Base-by-base conservation (phyloP, 2,797 vertebrate genomes). In the Podargus strigoides region DNA sequence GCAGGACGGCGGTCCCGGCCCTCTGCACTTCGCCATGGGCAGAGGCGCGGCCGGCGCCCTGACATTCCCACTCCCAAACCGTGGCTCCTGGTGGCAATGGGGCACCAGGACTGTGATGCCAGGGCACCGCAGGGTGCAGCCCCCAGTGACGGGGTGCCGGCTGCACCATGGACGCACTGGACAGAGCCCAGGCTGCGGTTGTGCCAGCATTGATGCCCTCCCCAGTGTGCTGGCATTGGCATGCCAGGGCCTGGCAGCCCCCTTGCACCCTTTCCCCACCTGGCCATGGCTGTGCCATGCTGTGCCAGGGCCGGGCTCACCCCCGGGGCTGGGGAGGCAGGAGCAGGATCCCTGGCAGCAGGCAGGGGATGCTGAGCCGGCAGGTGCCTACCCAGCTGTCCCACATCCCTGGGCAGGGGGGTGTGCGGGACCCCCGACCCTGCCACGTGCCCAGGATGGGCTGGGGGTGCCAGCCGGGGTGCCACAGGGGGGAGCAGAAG, bases 21-120 rank as follows among this genome's bases (percentile, higher is more conserved):
- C 49, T 69, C 74, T 39, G 34, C 6, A 0, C 32, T 10, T 21
- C 1, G 5, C 15, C 12, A 2, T 0, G 8, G 55, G n/a, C 66
- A 53, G 67, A 47, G 28, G 5, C 8, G 5, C 1, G 24, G 16
- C 21, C 1, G 1, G 37, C 0, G 3, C 50, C 27, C 50, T 3
- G 3, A 27, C 34, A 26, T 7, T 39, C 42, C 75, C 2, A 0
- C 34, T 77, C 9, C 63, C 3, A 1, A 22, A 5, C 0, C 0
- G 30, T 2, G 10, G 47, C 24, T 49, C n/a, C 37, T 6, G 6
- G 53, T 5, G 6, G 49, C 39, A 28, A 16, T 3, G 1, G 10
- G 7, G 44, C 1, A 2, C 14, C 1, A 12, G 32, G 44, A 70
- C 39, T 7, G 0, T 42, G 36, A n/a, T 18, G 18, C 39, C 32